Evolutionary conservation across 2,888 invertebrate genomes (phyloP).

Genomic region (Scaptodrosophila latifasciaeformis): DNA sequence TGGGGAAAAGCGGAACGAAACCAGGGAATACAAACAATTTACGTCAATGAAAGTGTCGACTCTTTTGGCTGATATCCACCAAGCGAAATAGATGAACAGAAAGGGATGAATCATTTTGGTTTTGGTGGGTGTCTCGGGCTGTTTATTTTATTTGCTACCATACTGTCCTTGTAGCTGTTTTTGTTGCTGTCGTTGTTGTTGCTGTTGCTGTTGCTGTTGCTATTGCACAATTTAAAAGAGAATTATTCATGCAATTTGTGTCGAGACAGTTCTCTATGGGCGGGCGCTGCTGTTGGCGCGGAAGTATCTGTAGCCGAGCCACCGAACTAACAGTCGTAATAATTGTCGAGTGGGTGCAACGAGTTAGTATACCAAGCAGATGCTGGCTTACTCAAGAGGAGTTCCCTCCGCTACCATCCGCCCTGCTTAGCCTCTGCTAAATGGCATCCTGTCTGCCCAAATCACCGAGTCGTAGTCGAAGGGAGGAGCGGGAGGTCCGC

Average conservation of each 20-base stretch:
- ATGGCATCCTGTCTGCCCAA: too few species aligned
- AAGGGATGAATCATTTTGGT: constrained; percentile 23
- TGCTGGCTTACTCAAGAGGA: too few species aligned
- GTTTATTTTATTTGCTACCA: constrained; percentile 54
- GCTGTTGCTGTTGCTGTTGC: constrained; percentile 27
- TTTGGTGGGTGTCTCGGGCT: constrained; percentile 31
- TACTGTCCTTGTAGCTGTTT: background rate
- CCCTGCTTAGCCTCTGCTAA: too few species aligned
- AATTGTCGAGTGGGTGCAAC: constrained; percentile 25
- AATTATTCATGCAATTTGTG: constrained; percentile 69
- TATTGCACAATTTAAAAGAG: constrained; percentile 66
- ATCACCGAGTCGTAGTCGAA: constrained; percentile 11
- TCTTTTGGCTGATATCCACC: too few species aligned
- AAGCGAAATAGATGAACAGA: background rate
- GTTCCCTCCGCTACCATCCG: too few species aligned
- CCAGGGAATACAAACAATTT: constrained; percentile 52
- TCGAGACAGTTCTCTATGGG: constrained; percentile 13
- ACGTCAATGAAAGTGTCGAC: constrained; percentile 61
- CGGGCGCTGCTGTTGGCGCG: background rate
- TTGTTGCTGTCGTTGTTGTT: constrained; percentile 14
- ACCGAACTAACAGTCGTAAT: constrained; percentile 35
- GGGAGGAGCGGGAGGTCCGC: constrained; percentile 5
- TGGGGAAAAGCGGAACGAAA: background rate
- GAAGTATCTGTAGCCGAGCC: constrained; percentile 5
- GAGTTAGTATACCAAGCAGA: too few species aligned